phyloP scores from a whole-genome alignment of 2,888 invertebrate species.

The Sphaeridia pumilis region DNA sequence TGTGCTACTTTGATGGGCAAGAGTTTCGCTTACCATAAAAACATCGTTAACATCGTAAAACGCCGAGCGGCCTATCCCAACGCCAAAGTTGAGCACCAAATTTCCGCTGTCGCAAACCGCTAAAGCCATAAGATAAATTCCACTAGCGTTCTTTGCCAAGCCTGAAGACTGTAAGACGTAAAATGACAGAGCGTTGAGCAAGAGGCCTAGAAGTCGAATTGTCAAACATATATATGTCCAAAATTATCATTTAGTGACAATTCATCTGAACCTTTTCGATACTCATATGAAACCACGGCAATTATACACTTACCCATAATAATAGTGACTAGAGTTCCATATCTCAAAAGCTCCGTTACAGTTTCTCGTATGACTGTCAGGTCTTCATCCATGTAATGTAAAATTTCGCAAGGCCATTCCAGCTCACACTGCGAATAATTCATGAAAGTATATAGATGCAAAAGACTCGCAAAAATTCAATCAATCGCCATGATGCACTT shows the following conservation, averaged over 20 bases:
- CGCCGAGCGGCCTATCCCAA: slow-evolving; percentile 39
- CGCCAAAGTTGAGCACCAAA: slow-evolving; percentile 39
- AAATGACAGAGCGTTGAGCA: slow-evolving; percentile 39
- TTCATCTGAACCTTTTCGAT: slow-evolving; percentile 1
- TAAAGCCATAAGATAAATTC: slow-evolving; percentile 39
- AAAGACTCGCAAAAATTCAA: too few relatives aligned
- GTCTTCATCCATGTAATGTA: slow-evolving; percentile 38
- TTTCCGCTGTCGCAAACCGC: slow-evolving; percentile 40
- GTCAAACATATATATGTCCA: background rate
- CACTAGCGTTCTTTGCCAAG: slow-evolving; percentile 38
- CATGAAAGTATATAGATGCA: too few relatives aligned
- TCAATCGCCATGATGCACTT: too few relatives aligned
- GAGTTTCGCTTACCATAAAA: slow-evolving; percentile 38
- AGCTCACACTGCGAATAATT: slow-evolving; percentile 22
- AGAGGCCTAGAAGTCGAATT: slow-evolving; percentile 37
- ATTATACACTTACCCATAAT: slow-evolving; percentile 36
- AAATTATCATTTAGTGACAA: background rate
- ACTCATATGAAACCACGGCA: background rate
- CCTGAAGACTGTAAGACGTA: slow-evolving; percentile 38
- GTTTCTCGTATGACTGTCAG: slow-evolving; percentile 36
- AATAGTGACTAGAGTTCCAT: slow-evolving; percentile 39
- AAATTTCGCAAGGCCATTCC: slow-evolving; percentile 39
- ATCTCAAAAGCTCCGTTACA: slow-evolving; percentile 38
- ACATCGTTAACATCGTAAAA: slow-evolving; percentile 37
- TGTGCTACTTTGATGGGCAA: background rate